Evolutionary conservation across 1,140 invertebrate genomes (phyloP).

Genomic region (Drosophila baimaii): DNA sequence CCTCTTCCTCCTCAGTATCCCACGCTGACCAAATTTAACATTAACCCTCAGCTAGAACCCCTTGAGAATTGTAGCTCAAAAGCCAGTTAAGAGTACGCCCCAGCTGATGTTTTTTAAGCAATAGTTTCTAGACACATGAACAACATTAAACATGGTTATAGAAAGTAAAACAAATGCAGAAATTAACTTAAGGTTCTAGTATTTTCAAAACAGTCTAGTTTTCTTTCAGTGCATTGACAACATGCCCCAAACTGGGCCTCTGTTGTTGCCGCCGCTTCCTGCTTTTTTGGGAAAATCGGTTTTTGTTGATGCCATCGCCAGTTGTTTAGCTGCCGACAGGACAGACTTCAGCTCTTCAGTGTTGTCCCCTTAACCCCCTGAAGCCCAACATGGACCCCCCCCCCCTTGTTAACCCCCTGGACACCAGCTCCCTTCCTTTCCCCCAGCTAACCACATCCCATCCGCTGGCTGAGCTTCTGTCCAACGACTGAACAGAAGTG

Average conservation of each 20-base stretch:
- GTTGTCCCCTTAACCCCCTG: constrained; percentile 14
- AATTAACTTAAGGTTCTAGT: not conserved
- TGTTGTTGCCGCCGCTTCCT: constrained; percentile 64
- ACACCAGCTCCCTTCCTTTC: constrained; percentile 18
- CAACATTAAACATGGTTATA: too few species aligned
- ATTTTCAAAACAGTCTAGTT: not conserved
- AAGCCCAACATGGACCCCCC: not conserved
- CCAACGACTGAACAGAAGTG: constrained; percentile 63
- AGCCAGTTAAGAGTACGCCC: too few species aligned
- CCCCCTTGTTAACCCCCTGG: constrained; percentile 20
- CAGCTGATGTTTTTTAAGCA: too few species aligned
- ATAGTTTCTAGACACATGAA: too few species aligned
- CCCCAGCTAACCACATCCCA: constrained; percentile 23
- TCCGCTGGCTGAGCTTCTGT: constrained; percentile 49
- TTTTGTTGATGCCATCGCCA: constrained; percentile 79
- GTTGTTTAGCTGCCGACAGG: constrained; percentile 71
- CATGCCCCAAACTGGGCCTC: constrained; percentile 36
- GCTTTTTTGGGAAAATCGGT: constrained; percentile 78
- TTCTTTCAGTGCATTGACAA: constrained; percentile 9
- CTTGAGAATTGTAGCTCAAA: not conserved
- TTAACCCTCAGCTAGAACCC: too few species aligned
- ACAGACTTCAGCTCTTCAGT: constrained; percentile 36
- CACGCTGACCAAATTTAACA: too few species aligned
- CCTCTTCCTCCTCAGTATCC: too few species aligned
- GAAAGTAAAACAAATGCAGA: not conserved